phyloP scores from a whole-genome alignment of 2,797 vertebrate genomes.

The Trachops cirrhosus region DNA sequence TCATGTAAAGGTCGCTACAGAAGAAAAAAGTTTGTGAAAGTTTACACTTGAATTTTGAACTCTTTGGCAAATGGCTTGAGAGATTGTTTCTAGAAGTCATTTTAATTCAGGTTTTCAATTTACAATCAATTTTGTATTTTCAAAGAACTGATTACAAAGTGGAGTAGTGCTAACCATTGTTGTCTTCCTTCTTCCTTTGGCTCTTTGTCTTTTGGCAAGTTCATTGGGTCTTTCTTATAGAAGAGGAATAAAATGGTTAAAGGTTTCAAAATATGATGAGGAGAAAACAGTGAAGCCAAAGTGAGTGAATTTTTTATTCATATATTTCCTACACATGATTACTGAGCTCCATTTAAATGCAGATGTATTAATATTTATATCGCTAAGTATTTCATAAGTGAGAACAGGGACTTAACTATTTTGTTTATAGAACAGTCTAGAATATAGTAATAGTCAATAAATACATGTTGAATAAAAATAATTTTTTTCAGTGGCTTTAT shows the following conservation, averaged over 20 bases:
- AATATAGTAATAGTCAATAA: not conserved
- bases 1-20: constrained; percentile 37
- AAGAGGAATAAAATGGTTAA: not conserved
- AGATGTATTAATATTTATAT: not conserved
- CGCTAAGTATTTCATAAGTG: not conserved
- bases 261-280: not conserved
- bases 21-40: not conserved
- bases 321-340: not conserved
- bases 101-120: constrained; percentile 28
- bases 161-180: not conserved
- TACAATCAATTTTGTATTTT: not conserved
- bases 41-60: constrained; percentile 14
- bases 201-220: not conserved
- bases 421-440: not conserved
- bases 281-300: not conserved
- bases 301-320: not conserved
- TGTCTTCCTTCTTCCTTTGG: not conserved
- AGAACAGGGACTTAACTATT: not conserved
- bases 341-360: not conserved
- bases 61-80: not conserved
- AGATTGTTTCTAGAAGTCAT: not conserved
- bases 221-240: not conserved
- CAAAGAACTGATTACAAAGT: not conserved
- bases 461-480: not conserved
- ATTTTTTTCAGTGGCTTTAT: not conserved